Base-by-base conservation (phyloP, 2,797 vertebrate species). In the Cephalopachus bancanus region DNA sequence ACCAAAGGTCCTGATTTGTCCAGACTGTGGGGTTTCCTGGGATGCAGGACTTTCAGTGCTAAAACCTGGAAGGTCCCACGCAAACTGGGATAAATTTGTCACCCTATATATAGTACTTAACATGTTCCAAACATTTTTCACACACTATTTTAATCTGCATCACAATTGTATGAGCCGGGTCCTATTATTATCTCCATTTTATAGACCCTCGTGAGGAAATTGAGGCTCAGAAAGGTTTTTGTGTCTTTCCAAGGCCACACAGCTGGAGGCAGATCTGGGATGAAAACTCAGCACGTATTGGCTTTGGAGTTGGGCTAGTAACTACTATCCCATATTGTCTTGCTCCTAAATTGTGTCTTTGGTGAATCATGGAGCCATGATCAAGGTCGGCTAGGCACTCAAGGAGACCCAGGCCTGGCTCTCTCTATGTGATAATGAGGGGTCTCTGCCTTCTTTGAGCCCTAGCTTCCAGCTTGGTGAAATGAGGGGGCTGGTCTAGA, bases 151-250 rank as follows among this genome's bases (percentile, higher is more conserved):
- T 14, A 72, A 74, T 89, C 69, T 81, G 90, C 76, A 78, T 89
- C 53, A 59, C 22, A 96, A 11, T 57, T 19, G 14, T 91, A 24
- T 71, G 85, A 72, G 37, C 89, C 69, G 51, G 24, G 72, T 79
- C 4, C 74, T 92, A 83, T 90, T 89, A 90, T 86, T 79, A 81
- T 94, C 88, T 75, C 55, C 37, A 24, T 44, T 93, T 97, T 88
- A 71, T 4, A 94, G 69, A 26, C 67, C 60, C 51, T 74, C 83
- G 64, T 88, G 94, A 89, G 59, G 69, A 78, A 89, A 20, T 7
- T 44, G 44, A 72, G 69, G 57, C 84, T 95, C 84, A 93, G 33
- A 94, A 93, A 83, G 71, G 89, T 71, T 94, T 44, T 65, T 79
- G 85, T 79, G 84, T 80, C 53, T 90, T 97, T 74, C 84, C 44